Conservation (phyloP, 2,888 invertebrate species). For the Pristionchus entomophagus region DNA sequence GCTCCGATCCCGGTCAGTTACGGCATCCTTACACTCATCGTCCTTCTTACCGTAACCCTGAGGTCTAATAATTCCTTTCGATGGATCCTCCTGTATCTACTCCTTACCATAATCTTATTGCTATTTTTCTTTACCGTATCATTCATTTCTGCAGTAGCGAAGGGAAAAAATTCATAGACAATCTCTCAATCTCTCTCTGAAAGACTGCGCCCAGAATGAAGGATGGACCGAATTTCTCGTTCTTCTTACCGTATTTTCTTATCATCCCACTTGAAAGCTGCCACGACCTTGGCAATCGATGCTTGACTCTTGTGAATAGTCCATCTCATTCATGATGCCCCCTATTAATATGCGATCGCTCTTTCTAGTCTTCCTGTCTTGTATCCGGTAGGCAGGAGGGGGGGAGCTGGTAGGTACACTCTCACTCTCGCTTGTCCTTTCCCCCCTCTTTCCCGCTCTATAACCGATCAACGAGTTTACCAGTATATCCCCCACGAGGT, state of each 20-base stretch:
- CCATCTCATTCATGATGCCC: not conserved
- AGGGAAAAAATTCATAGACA: too few relatives aligned
- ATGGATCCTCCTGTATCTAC: too few relatives aligned
- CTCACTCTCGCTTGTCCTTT: conserved; percentile 27
- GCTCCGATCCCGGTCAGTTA: conserved; percentile 70
- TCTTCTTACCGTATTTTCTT: too few relatives aligned
- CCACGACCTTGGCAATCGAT: too few relatives aligned
- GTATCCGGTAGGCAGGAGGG: conserved; percentile 5
- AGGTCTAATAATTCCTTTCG: not conserved
- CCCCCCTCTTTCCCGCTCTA: conserved; percentile 18
- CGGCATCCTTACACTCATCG: not conserved
- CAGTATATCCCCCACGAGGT: too few relatives aligned
- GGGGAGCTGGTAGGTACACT: conserved; percentile 1
- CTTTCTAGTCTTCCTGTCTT: conserved; percentile 6
- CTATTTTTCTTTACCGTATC: not conserved
- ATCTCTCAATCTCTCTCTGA: too few relatives aligned
- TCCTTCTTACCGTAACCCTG: not conserved
- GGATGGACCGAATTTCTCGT: too few relatives aligned
- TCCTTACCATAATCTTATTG: too few relatives aligned
- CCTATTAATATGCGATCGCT: not conserved
- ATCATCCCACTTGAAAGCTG: too few relatives aligned
- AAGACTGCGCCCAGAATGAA: too few relatives aligned
- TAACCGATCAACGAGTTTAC: conserved; percentile 4
- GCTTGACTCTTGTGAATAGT: not conserved
- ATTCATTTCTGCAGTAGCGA: too few relatives aligned